Evolutionary conservation across 2,888 invertebrate species (phyloP).

Genomic region (Sminthurinus aureus): DNA sequence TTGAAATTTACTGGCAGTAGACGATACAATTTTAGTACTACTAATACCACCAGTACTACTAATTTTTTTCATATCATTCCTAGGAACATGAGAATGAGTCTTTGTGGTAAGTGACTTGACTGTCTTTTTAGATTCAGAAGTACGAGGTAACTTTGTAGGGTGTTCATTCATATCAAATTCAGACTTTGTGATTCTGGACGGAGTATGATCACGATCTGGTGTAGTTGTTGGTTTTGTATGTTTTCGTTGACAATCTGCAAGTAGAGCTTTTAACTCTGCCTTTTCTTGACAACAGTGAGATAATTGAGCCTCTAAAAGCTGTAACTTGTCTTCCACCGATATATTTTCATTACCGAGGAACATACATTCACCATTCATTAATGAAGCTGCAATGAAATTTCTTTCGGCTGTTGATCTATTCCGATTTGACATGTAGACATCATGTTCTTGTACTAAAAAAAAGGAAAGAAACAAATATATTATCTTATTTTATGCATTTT

Average conservation of each 20-base stretch:
- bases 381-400: slow-evolving; percentile 13
- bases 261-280: slow-evolving; percentile 49
- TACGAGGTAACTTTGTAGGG: background rate
- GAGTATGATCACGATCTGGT: slow-evolving; percentile 23
- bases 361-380: slow-evolving; percentile 34
- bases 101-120: background rate
- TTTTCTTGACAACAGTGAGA: slow-evolving; percentile 59
- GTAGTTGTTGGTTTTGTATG: slow-evolving; percentile 17
- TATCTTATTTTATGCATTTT: background rate
- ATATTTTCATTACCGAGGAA: slow-evolving; percentile 50
- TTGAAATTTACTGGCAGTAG: background rate
- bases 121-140: background rate
- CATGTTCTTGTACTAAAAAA: slow-evolving; percentile 51
- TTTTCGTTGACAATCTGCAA: slow-evolving; percentile 49
- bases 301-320: slow-evolving; percentile 54
- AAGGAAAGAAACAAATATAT: background rate
- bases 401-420: slow-evolving; percentile 23
- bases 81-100: background rate
- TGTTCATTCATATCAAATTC: background rate
- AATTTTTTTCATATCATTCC: background rate
- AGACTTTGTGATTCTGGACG: background rate
- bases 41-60: background rate
- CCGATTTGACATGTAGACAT: slow-evolving; percentile 45
- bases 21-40: background rate
- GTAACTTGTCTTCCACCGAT: slow-evolving; percentile 52